Conservation (phyloP, 2,888 invertebrate genomes). For the Protonemura montana region DNA sequence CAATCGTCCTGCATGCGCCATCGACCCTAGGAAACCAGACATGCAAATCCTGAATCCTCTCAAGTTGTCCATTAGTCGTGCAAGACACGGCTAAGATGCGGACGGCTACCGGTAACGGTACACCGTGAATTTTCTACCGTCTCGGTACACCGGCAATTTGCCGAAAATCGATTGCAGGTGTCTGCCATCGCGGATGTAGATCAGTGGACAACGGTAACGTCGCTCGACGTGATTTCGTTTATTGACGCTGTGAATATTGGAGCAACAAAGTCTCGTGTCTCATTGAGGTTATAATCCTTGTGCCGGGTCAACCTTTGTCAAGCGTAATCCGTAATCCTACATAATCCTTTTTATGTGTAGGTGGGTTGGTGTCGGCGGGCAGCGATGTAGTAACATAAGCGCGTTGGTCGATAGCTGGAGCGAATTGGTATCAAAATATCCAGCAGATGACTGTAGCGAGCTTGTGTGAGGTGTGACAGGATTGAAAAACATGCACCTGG, state of each 20-base stretch:
- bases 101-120: slow-evolving; percentile 2
- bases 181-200: not conserved
- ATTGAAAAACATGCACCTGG: too few species aligned
- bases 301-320: not conserved
- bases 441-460: too few species aligned
- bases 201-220: not conserved
- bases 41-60: not conserved
- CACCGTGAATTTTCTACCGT: not conserved
- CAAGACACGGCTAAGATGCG: not conserved
- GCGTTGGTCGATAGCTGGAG: too few species aligned
- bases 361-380: too few species aligned
- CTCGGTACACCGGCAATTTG: not conserved
- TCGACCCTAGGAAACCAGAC: not conserved
- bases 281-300: not conserved
- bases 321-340: not conserved
- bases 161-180: not conserved
- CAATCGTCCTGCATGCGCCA: not conserved
- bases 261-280: not conserved
- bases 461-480: too few species aligned
- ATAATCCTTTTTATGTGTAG: not conserved
- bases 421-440: too few species aligned
- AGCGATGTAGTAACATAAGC: too few species aligned
- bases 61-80: not conserved
- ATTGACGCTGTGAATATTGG: too few species aligned
- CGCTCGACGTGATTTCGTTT: too few species aligned